Base-by-base conservation (phyloP, 2,113 vertebrate genomes). In the Lethenteron reissneri region DNA sequence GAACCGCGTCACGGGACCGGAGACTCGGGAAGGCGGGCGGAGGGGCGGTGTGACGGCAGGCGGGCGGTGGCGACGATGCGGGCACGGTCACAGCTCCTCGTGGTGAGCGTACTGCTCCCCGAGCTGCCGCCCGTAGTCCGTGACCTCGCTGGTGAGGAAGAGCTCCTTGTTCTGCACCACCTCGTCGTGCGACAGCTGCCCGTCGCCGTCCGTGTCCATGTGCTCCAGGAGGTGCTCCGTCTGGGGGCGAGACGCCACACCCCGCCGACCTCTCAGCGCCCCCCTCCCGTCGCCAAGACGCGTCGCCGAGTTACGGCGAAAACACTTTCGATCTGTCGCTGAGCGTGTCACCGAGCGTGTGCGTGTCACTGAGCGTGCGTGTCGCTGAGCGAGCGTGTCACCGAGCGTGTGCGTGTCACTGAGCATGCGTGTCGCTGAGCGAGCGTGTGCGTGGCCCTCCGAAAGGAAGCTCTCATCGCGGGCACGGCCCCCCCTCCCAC, bases 91-190 rank as follows among this genome's bases (percentile, higher is more conserved):
- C 10, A 87, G 84, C 76, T 87, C 85, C 57, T 85, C 83, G 0
- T 85, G 85, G 74, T 85, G 85, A 75, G 86, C 84, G 69, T 80
- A 79, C 70, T 83, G 78, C 11, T 87, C 85, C 1, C 86, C 82
- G 57, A 86, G 83, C 78, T 86, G 90, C 72, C 90, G 82, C 73
- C 92, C 92, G 3, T 92, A 97, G 79, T 97, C 92, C 0, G 92
- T 97, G 64, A 92, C 91, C 83, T 97, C 92, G 0, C 92, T 97
- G 80, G 86, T 87, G 74, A 97, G 83, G 74, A 97, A 97, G 69
- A 84, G 82, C 70, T 95, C 88, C 76, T 87, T 84, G 75, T 87
- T 91, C 78, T 84, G 82, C 70, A 95, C 78, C 74, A 97, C 84
- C 80, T 97, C 92, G 6, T 74, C 77, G 74, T 85, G 81, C 0